Base-by-base conservation (phyloP, 2,113 vertebrate species). In the Pao palembangensis region DNA sequence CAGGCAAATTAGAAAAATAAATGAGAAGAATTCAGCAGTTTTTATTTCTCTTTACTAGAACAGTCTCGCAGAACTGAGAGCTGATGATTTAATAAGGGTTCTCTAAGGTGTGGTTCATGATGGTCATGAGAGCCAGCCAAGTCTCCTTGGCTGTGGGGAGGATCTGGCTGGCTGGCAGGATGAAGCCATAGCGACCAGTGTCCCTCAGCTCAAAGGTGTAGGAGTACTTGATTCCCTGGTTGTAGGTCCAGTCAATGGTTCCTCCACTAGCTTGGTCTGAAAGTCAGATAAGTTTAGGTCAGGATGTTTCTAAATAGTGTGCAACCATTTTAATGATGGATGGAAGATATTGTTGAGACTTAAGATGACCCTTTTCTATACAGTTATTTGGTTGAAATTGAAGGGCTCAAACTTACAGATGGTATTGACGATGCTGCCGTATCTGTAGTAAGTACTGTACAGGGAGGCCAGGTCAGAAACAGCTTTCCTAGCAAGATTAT, bases 121-220 rank as follows among this genome's bases (percentile, higher is more conserved):
- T 93, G 84, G 88, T 67, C 81, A 84, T 92, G 69, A 98, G 84
- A 0, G 71, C 96, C 84, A 94, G 80, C 95, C 96, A 99, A 0
- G 96, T 98, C 88, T 99, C 97, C 68, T 71, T 0, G 1, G 97
- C 96, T 0, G 93, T 94, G 0, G 96, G 94, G 8, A 98, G 0
- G 74, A 99, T 98, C 89, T 98, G 90, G 0, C 57, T 91, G 83
- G 96, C 94, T 0, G 97, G 97, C 31, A 99, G 90, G 25, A 95
- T 60, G 90, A 99, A 99, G 0, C 97, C 96, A 0, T 94, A 92
- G 2, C 46, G 53, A 5, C 97, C 96, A 0, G 92, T 96, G 73
- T 99, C 97, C 51, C 97, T 81, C 79, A 99, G 90, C 89, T 99
- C 96, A 0, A 98, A 98, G 47, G 93, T 93, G 81, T 88, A 98